A percentile compares a stretch with the other conserved stretches of the same genome.
phyloP scores from a whole-genome alignment of 2,113 vertebrate genomes.

The Trematocara zebra region DNA sequence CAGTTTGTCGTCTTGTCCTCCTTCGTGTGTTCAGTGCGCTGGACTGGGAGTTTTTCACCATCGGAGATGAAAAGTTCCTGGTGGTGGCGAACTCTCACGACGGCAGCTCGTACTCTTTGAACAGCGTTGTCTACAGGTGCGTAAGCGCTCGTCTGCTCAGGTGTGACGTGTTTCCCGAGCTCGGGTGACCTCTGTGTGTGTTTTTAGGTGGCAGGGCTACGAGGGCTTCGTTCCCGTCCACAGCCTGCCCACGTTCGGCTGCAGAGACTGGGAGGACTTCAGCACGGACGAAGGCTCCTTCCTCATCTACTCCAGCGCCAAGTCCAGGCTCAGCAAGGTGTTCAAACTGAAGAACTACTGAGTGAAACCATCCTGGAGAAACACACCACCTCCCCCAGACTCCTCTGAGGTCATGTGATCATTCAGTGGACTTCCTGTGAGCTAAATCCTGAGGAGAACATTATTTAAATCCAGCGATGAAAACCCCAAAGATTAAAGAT shows the following conservation, averaged over 20 bases:
- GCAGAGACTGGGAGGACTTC: conserved; percentile 90
- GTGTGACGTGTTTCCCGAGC: neutral
- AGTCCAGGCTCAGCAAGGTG: conserved; percentile 85
- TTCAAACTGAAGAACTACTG: conserved; percentile 82
- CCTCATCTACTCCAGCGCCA: conserved; percentile 91
- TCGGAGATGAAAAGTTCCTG: conserved; percentile 89
- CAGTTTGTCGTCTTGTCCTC: neutral
- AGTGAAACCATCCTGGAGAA: neutral
- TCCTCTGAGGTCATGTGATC: neutral
- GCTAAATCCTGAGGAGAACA: neutral
- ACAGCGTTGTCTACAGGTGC: conserved; percentile 91
- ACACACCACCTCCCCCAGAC: neutral
- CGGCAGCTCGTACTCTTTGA: conserved; percentile 83
- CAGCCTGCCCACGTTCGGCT: conserved; percentile 82
- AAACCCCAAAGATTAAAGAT: neutral
- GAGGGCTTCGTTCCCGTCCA: conserved; percentile 87
- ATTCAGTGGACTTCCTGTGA: neutral
- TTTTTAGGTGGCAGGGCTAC: conserved; percentile 88
- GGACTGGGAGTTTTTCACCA: conserved; percentile 96
- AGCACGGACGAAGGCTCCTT: conserved; percentile 77
- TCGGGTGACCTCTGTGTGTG: neutral
- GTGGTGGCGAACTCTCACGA: conserved; percentile 94
- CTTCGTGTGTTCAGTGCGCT: conserved; percentile 75
- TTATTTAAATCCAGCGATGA: neutral
- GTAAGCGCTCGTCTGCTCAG: neutral